Evolutionary conservation across 2,888 invertebrate genomes (phyloP).

Genomic region (Allygus modestus): DNA sequence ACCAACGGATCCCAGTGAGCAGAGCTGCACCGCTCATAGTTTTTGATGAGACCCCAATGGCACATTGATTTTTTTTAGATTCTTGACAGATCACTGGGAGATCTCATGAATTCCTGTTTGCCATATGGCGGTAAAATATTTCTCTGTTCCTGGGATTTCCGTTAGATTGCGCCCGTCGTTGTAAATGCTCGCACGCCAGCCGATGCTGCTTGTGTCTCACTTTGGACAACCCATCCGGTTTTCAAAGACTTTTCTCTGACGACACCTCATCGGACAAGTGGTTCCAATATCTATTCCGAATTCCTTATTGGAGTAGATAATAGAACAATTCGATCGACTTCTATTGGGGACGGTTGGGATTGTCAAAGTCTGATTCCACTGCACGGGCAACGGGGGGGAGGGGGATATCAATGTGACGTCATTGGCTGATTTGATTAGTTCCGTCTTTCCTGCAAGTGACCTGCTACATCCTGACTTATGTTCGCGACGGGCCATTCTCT

Average conservation of each 20-base stretch:
- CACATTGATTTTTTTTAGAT: constrained; percentile 61
- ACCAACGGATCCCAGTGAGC: constrained; percentile 62
- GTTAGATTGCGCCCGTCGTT: constrained; percentile 63
- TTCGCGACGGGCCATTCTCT: constrained; percentile 49
- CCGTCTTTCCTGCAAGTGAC: constrained; percentile 26
- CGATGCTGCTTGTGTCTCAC: constrained; percentile 55
- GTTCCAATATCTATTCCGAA: constrained; percentile 27
- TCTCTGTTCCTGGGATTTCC: constrained; percentile 62
- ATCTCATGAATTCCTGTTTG: constrained; percentile 44
- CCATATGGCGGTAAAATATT: constrained; percentile 61
- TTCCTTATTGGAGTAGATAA: constrained; percentile 53
- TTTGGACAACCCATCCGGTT: constrained; percentile 39
- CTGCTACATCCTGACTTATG: constrained; percentile 1
- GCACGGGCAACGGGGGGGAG: background rate
- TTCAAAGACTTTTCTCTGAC: constrained; percentile 41
- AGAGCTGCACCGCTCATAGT: constrained; percentile 62
- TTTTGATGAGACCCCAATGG: constrained; percentile 65
- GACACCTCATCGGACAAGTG: constrained; percentile 38
- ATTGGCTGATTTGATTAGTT: constrained; percentile 35
- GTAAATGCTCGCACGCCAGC: constrained; percentile 52
- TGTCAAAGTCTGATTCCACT: constrained; percentile 43
- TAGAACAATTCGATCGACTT: background rate
- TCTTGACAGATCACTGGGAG: constrained; percentile 52
- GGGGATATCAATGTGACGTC: background rate
- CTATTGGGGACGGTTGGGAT: constrained; percentile 4